Evolutionary conservation across 1,140 invertebrate genomes (phyloP), one percentile per base, ranked within the genome.

Genomic region (Galleria mellonella): DNA sequence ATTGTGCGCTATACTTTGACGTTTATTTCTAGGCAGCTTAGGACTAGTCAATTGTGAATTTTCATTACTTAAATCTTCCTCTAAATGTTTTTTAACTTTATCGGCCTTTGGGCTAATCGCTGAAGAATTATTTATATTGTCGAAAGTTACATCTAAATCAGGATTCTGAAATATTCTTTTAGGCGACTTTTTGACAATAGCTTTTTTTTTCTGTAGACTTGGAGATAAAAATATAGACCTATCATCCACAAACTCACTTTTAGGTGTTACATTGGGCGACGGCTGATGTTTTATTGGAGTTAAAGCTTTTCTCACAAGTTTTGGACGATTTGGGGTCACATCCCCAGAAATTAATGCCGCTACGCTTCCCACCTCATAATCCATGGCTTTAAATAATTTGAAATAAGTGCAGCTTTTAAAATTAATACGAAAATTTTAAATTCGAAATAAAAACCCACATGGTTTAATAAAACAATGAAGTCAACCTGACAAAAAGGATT

Each of bases 231-330:
- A 82, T 57, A 81, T 78, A 9, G 78, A 83, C 31, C 74, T 56
- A 48, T 83, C 82, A 11, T 72, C 69, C 2, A 74, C 62, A 9
- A 69, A 55, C 41, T 82, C 71, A 59, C 78, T 78, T 58, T 82
- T 83, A 0, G 82, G 82, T 6, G 82, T 85, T 17, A 85, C 82
- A 41, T 85, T 81, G 0, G 82, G 82, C 0, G 82, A 85, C n/a
- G 62, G 66, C 39, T 74, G 77, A 12, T 83, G 78, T 72, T 85
- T 85, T 33, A 58, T 75, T 2, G 82, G 82, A 14, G 82, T 83
- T 47, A 73, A 29, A 0, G 82, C 75, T 52, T 57, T 69, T 43
- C 60, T 75, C 2, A 66, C 17, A 9, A 69, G 42, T 61, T 65
- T 82, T n/a, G 82, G 82, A 0, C 82, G 53, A 40, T 71, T 83